A percentile compares a stretch with the other conserved stretches of the same genome.
These are phyloP conservation scores for Cygnus olor DNA, from an alignment of 2,797 vertebrate genomes.

Conservation along the genomic window DNA sequence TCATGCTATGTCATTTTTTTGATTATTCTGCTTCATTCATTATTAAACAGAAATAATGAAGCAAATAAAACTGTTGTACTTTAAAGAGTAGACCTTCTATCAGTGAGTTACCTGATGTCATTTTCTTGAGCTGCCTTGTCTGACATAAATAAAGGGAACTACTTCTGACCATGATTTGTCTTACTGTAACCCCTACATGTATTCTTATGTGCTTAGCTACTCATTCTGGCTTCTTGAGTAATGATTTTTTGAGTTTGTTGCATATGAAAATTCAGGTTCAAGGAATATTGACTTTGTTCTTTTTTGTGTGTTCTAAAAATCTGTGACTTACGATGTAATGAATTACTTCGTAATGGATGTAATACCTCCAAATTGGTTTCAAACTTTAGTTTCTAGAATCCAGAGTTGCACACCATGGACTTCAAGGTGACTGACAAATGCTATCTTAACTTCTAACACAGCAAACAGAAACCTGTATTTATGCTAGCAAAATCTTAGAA, in stretches of 20 bases:
- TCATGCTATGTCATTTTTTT: neutral
- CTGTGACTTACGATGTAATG: rapidly evolving
- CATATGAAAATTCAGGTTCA: neutral
- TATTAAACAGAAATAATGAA: neutral
- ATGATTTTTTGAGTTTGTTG: neutral
- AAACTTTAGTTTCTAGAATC: neutral
- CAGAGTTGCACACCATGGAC: neutral
- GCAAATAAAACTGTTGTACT: neutral
- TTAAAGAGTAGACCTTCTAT: neutral
- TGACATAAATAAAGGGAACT: neutral
- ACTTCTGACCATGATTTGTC: neutral
- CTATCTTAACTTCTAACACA: neutral
- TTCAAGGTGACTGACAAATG: neutral
- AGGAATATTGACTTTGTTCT: neutral
- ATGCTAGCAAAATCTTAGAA: neutral
- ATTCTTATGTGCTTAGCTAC: neutral
- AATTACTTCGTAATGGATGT: neutral
- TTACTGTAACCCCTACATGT: neutral
- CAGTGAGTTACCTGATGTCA: neutral
- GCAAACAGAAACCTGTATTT: neutral
- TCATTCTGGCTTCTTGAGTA: neutral
- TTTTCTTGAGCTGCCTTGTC: neutral
- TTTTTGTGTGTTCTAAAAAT: neutral
- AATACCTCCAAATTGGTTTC: neutral
- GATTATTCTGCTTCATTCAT: neutral